Base-by-base conservation (phyloP, 2,888 invertebrate species). In the Netelia virgata region DNA sequence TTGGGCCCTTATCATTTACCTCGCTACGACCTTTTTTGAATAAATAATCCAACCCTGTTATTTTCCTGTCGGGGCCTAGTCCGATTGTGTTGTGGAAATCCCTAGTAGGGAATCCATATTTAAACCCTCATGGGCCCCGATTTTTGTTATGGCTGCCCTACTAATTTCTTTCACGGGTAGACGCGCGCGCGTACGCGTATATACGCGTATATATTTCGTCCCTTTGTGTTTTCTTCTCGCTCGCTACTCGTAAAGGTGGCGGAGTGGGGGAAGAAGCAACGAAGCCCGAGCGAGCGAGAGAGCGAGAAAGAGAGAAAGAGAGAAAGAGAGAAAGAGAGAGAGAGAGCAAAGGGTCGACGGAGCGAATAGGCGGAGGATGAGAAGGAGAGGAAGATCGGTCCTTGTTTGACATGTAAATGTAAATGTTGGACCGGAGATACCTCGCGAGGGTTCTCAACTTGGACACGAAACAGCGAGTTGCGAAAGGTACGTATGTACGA, bases 341-440 rank as follows among this genome's bases (percentile, higher is more conserved):
- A 63, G 50, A 55, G 73, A 63, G 18, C 63, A 20, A 66, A 63
- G 70, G 72, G 66, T 74, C 64, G 53, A 69, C n/a, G 23, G 23
- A 28, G 55, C 43, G 69, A 74, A 57, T 18, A 23, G 57, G 57
- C 28, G 59, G 20, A 59, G 36, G 59, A 57, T 68, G 41, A 47
- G 47, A 16, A 36, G 14, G 20, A 14, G 59, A 16, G 70, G 57
- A 50, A 83, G 86, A 88, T 89, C 89, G 89, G 90, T 89, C 88
- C 90, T 91, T 90, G 90, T 91, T 91, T 90, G 91, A 91, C 89
- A 91, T 91, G 91, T 89, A 91, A 91, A 92, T 91, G 91, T 90
- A 92, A 91, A 91, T 90, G 92, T 91, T 90, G 90, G 85, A 89
- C 88, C 90, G 89, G 90, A 90, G 80, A 81, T 76, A 81, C 88